Evolutionary conservation across 1,140 invertebrate species (phyloP).

Genomic region (Scaptomyza montana): DNA sequence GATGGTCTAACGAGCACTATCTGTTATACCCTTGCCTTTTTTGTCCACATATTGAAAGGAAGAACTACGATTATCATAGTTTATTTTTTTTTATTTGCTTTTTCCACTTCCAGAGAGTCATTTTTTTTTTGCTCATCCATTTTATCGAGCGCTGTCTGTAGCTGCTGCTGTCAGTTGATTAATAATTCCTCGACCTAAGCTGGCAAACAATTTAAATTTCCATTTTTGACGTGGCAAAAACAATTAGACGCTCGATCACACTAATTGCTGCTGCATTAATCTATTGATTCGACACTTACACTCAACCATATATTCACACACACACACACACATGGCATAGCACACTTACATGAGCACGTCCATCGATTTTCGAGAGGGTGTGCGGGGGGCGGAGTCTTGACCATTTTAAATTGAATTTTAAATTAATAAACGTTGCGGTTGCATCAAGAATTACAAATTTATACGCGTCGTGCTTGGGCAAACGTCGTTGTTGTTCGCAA

Average conservation of each 20-base stretch:
- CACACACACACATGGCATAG: conserved; percentile 1
- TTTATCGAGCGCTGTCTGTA: conserved; percentile 1
- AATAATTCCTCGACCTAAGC: conserved; percentile 55
- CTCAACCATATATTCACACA: neutral
- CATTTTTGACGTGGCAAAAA: conserved; percentile 46
- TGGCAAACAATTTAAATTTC: conserved; percentile 58
- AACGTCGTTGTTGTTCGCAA: conserved; percentile 33
- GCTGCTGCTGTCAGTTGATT: conserved; percentile 49
- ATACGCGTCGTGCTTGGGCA: conserved; percentile 57
- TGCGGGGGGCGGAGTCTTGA: conserved; percentile 39
- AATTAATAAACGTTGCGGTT: conserved; percentile 80
- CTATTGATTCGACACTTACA: conserved; percentile 53
- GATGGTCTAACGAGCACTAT: too few relatives aligned
- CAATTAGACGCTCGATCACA: conserved; percentile 71
- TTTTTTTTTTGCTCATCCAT: neutral
- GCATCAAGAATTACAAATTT: conserved; percentile 82
- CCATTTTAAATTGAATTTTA: conserved; percentile 81
- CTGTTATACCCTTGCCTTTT: too few relatives aligned
- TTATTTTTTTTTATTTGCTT: neutral
- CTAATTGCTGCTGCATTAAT: conserved; percentile 73
- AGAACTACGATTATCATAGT: too few relatives aligned
- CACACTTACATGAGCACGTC: conserved; percentile 11
- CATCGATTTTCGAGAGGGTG: conserved; percentile 18
- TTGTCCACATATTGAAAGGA: too few relatives aligned
- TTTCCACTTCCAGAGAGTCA: neutral